phyloP scores from a whole-genome alignment of 2,888 invertebrate species.

The Dicyrtoma fusca region DNA sequence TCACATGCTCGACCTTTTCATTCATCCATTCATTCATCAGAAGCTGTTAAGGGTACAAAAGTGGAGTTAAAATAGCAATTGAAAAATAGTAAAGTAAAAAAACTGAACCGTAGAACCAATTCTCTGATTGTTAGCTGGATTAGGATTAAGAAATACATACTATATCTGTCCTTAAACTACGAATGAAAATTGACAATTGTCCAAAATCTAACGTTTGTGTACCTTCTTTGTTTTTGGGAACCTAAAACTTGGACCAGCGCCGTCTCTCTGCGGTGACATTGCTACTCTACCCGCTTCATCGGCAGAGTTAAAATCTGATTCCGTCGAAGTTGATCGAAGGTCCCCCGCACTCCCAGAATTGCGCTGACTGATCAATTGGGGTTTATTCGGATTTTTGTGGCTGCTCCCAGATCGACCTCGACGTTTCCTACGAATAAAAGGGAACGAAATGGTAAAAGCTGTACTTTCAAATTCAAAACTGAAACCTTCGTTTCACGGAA shows the following conservation, averaged over 20 bases:
- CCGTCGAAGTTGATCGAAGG: slow-evolving; percentile 68
- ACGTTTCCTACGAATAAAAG: slow-evolving; percentile 62
- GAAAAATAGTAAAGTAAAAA: too few relatives aligned
- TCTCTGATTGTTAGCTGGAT: background rate
- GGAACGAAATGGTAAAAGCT: slow-evolving; percentile 7
- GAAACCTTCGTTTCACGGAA: too few relatives aligned
- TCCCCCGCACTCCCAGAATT: slow-evolving; percentile 54
- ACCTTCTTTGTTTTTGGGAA: slow-evolving; percentile 90
- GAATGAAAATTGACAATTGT: background rate
- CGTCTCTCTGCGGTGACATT: slow-evolving; percentile 48
- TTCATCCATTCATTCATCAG: slow-evolving; percentile 90
- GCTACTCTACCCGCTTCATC: slow-evolving; percentile 65
- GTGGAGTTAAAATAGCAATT: too few relatives aligned
- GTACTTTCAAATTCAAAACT: too few relatives aligned
- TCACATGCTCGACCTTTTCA: slow-evolving; percentile 67
- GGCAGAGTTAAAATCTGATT: slow-evolving; percentile 73
- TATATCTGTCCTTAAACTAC: background rate
- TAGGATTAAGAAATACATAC: background rate
- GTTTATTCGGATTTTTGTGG: slow-evolving; percentile 42
- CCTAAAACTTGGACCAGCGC: slow-evolving; percentile 71
- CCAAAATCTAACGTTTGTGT: slow-evolving; percentile 30
- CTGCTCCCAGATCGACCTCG: slow-evolving; percentile 28
- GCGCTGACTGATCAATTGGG: slow-evolving; percentile 53
- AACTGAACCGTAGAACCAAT: too few relatives aligned
- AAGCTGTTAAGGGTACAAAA: slow-evolving; percentile 60